A percentile compares a stretch with the other conserved stretches of the same genome.
Evolutionary conservation across 2,113 vertebrate genomes (phyloP).

Genomic region (Tympanuchus pallidicinctus): DNA sequence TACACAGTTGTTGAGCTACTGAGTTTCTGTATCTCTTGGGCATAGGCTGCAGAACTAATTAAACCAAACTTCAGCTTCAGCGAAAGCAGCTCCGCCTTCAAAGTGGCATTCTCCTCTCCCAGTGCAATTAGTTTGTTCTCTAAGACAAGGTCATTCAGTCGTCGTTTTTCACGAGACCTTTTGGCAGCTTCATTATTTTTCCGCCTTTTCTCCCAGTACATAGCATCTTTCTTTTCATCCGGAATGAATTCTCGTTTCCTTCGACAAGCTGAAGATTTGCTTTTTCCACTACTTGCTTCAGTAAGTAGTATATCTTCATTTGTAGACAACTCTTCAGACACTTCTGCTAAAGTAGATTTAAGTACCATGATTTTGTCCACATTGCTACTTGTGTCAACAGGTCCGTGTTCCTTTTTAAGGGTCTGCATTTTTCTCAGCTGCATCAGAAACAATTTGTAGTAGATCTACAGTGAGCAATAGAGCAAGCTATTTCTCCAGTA

Average conservation of each 20-base stretch:
- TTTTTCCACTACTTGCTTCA: constrained; percentile 77
- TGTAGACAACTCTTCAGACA: constrained; percentile 76
- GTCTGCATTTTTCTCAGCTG: constrained; percentile 91
- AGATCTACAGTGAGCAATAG: neutral
- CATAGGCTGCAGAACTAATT: constrained; percentile 88
- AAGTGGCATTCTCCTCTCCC: constrained; percentile 92
- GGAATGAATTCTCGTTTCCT: constrained; percentile 96
- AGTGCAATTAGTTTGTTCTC: constrained; percentile 95
- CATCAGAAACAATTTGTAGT: constrained; percentile 72
- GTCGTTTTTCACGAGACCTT: constrained; percentile 93
- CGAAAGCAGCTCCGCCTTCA: constrained; percentile 91
- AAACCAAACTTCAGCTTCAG: constrained; percentile 94
- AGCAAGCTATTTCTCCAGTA: neutral
- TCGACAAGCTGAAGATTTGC: constrained; percentile 83
- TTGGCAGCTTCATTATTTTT: constrained; percentile 98
- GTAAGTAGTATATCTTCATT: constrained; percentile 78
- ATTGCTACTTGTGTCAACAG: constrained; percentile 75
- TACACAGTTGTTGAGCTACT: constrained; percentile 80
- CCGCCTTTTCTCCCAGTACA: constrained; percentile 95
- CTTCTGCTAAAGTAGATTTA: constrained; percentile 83
- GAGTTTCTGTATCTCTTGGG: constrained; percentile 92
- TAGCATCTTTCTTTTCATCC: constrained; percentile 93
- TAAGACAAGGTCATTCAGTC: constrained; percentile 95
- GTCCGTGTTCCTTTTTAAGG: constrained; percentile 88
- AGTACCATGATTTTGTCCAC: constrained; percentile 86